Evolutionary conservation across 2,888 invertebrate genomes (phyloP).

Genomic region (Drosophila sordidula): DNA sequence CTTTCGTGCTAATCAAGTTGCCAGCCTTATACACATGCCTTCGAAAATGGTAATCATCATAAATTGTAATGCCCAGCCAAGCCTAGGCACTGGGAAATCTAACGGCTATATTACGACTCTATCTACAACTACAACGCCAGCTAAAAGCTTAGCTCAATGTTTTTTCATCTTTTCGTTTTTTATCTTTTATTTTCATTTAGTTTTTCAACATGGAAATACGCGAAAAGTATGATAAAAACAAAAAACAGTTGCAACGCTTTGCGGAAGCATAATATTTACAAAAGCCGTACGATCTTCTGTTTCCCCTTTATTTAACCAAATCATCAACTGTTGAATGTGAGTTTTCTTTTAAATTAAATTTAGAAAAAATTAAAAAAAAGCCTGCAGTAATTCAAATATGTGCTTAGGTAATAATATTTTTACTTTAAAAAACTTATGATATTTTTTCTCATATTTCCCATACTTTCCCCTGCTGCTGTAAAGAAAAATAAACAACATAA

Average conservation of each 20-base stretch:
- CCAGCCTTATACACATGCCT: conserved; percentile 30
- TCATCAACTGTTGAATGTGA: conserved; percentile 24
- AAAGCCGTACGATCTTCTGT: conserved; percentile 23
- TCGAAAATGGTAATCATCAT: conserved; percentile 70
- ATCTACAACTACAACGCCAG: conserved; percentile 12
- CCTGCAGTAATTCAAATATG: conserved; percentile 11
- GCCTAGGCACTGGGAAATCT: conserved; percentile 48
- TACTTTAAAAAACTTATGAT: conserved; percentile 1
- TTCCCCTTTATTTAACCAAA: conserved; percentile 36
- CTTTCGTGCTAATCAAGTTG: conserved; percentile 67
- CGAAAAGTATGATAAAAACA: background rate
- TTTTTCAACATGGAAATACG: conserved; percentile 35
- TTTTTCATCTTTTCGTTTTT: conserved; percentile 13
- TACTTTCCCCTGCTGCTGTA: conserved; percentile 23
- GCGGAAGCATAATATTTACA: conserved; percentile 44
- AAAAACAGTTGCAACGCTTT: conserved; percentile 26
- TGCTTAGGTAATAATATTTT: background rate
- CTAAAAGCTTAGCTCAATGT: conserved; percentile 32
- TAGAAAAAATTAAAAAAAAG: conserved; percentile 1
- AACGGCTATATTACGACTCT: conserved; percentile 39
- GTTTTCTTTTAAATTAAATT: conserved; percentile 19
- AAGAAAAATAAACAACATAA: conserved; percentile 1
- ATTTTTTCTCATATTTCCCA: conserved; percentile 9
- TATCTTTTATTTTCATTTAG: conserved; percentile 28
- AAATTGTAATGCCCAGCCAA: conserved; percentile 67